Percentiles rank a stretch among this genome's conserved stretches.
phyloP scores from a whole-genome alignment of 2,113 vertebrate species.

The Pelobates fuscus region DNA sequence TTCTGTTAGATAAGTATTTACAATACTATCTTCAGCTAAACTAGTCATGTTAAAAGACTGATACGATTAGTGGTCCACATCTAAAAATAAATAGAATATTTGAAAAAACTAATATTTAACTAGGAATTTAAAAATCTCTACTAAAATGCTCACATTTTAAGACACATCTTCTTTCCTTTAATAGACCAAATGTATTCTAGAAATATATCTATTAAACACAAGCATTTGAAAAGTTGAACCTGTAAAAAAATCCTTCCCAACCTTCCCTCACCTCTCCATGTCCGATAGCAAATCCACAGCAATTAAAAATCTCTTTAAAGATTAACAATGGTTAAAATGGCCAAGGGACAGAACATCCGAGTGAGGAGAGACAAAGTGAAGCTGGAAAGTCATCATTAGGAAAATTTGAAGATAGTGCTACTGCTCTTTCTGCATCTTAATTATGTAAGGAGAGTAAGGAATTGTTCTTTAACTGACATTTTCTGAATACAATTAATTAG shows the following conservation, averaged over 20 bases:
- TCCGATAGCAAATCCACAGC: slow-evolving; percentile 42
- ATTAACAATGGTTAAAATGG: slow-evolving; percentile 52
- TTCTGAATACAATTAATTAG: slow-evolving; percentile 48
- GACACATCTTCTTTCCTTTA: slow-evolving; percentile 18
- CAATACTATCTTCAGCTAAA: slow-evolving; percentile 19
- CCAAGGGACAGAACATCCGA: slow-evolving; percentile 45
- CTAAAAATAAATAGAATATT: background rate
- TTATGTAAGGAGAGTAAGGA: slow-evolving; percentile 30
- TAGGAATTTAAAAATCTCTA: background rate
- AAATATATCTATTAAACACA: slow-evolving; percentile 14
- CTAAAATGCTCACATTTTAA: background rate
- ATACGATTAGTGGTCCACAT: slow-evolving; percentile 1
- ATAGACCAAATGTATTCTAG: background rate
- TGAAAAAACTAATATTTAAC: no score
- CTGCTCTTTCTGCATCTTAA: slow-evolving; percentile 44
- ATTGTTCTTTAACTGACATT: slow-evolving; percentile 43
- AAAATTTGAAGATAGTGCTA: slow-evolving; percentile 40
- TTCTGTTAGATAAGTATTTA: slow-evolving; percentile 16
- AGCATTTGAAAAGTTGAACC: slow-evolving; percentile 10
- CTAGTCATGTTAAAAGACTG: slow-evolving; percentile 16
- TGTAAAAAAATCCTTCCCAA: slow-evolving; percentile 36
- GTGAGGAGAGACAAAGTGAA: slow-evolving; percentile 43
- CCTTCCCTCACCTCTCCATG: slow-evolving; percentile 40
- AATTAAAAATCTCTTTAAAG: slow-evolving; percentile 52
- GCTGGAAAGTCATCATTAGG: slow-evolving; percentile 46